Conservation (phyloP, 2,888 invertebrate genomes). For the Ochropacha duplaris region DNA sequence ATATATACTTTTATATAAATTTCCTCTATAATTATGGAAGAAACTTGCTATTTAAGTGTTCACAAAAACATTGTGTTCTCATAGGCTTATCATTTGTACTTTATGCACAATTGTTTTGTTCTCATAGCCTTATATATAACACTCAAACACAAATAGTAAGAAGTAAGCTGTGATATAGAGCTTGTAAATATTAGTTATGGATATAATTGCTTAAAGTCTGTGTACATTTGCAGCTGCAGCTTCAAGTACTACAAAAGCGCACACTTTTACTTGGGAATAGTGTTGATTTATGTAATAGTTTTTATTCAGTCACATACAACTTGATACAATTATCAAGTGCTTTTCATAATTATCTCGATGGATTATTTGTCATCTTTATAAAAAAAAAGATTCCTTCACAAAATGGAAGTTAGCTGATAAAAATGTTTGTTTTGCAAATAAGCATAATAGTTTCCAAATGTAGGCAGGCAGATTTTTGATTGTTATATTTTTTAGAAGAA, state of each 20-base stretch:
- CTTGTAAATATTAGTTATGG: slow-evolving; percentile 66
- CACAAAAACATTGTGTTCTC: slow-evolving; percentile 15
- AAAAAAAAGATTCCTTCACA: slow-evolving; percentile 21
- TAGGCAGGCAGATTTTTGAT: slow-evolving; percentile 52
- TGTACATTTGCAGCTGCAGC: slow-evolving; percentile 24
- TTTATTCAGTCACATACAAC: slow-evolving; percentile 30
- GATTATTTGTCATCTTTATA: slow-evolving; percentile 10
- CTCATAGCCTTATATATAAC: slow-evolving; percentile 37
- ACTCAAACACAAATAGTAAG: slow-evolving; percentile 61
- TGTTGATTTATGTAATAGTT: slow-evolving; percentile 30
- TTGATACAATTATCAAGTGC: slow-evolving; percentile 7
- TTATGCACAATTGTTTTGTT: slow-evolving; percentile 23
- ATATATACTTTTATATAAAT: neutral
- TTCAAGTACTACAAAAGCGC: slow-evolving; percentile 19
- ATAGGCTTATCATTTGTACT: slow-evolving; percentile 7
- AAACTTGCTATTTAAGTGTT: slow-evolving; percentile 12
- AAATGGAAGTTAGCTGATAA: slow-evolving; percentile 24
- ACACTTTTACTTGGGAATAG: slow-evolving; percentile 27
- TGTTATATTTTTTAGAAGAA: slow-evolving; percentile 65
- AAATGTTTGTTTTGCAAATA: slow-evolving; percentile 33
- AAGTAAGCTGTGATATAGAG: slow-evolving; percentile 79
- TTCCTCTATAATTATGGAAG: neutral
- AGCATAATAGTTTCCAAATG: slow-evolving; percentile 55
- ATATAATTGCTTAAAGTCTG: slow-evolving; percentile 20
- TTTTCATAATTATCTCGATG: slow-evolving; percentile 8